Conservation (phyloP, 2,797 vertebrate genomes). For the Notamacropus eugenii region DNA sequence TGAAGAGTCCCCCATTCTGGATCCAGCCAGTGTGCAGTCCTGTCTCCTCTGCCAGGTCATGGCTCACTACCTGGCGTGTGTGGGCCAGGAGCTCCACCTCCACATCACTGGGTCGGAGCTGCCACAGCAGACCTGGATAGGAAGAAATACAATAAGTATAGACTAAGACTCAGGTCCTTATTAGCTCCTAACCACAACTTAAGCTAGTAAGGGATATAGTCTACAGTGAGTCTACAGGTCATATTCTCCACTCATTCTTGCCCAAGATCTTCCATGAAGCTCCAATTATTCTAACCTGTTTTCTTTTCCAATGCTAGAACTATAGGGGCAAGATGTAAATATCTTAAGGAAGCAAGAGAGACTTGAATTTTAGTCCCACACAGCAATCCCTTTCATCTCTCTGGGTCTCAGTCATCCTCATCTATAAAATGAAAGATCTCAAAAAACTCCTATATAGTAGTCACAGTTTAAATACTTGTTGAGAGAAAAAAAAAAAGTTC, state of each 20-base stretch:
- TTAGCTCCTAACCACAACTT: background rate
- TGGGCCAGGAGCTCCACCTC: constrained; percentile 96
- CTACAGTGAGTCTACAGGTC: background rate
- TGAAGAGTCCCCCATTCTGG: constrained; percentile 97
- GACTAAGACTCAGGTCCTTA: background rate
- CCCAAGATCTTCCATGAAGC: background rate
- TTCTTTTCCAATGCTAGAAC: background rate
- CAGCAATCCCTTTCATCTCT: background rate
- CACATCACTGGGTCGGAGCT: constrained; percentile 96
- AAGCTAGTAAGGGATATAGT: background rate
- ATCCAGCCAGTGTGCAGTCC: constrained; percentile 97
- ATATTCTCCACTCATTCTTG: background rate
- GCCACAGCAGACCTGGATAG: constrained; percentile 94
- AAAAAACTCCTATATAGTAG: background rate
- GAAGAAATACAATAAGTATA: background rate
- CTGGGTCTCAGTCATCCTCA: background rate
- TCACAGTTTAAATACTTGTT: background rate
- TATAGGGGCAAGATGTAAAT: background rate
- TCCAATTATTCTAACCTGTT: background rate
- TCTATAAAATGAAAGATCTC: background rate
- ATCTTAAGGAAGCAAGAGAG: background rate
- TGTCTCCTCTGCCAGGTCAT: constrained; percentile 93
- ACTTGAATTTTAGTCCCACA: background rate
- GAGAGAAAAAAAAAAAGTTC: background rate
- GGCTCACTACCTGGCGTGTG: constrained; percentile 93